phyloP scores from a whole-genome alignment of 2,797 vertebrate species.

The Urocyon cinereoargenteus region DNA sequence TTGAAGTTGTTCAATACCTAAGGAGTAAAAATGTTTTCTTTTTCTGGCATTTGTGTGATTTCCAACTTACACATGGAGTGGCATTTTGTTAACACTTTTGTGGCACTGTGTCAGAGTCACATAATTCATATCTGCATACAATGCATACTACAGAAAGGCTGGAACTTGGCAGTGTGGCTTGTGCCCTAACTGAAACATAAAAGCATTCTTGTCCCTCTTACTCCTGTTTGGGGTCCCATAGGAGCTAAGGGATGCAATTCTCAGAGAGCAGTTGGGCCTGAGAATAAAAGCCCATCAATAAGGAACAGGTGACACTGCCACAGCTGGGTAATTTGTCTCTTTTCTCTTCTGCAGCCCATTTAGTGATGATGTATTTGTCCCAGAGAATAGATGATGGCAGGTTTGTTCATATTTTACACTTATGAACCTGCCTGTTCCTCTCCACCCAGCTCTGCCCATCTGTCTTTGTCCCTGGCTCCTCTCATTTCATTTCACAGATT shows the following conservation, averaged over 20 bases:
- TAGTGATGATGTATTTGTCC: conserved; percentile 76
- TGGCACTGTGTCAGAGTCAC: not conserved
- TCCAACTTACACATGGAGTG: not conserved
- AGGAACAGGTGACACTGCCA: conserved; percentile 58
- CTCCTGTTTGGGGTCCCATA: not conserved
- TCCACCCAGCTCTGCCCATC: conserved; percentile 25
- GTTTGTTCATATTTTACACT: conserved; percentile 80
- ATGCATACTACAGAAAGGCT: not conserved
- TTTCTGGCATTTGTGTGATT: not conserved
- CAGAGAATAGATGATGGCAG: conserved; percentile 74
- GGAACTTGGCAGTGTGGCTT: not conserved
- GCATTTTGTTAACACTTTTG: conserved; percentile 24
- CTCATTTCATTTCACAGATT: conserved; percentile 50
- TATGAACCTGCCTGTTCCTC: conserved; percentile 70
- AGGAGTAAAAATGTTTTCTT: not conserved
- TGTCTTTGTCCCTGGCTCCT: conserved; percentile 68
- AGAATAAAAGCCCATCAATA: conserved; percentile 72
- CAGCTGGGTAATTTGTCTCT: conserved; percentile 77
- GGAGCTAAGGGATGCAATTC: conserved; percentile 36
- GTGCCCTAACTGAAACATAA: not conserved
- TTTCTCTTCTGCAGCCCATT: conserved; percentile 59
- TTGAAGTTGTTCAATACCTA: conserved; percentile 20
- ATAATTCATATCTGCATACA: conserved; percentile 18
- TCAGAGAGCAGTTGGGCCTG: conserved; percentile 29
- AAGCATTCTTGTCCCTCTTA: conserved; percentile 29